Evolutionary conservation across 1,140 invertebrate genomes (phyloP).

Genomic region (Neotoxoptera formosana): DNA sequence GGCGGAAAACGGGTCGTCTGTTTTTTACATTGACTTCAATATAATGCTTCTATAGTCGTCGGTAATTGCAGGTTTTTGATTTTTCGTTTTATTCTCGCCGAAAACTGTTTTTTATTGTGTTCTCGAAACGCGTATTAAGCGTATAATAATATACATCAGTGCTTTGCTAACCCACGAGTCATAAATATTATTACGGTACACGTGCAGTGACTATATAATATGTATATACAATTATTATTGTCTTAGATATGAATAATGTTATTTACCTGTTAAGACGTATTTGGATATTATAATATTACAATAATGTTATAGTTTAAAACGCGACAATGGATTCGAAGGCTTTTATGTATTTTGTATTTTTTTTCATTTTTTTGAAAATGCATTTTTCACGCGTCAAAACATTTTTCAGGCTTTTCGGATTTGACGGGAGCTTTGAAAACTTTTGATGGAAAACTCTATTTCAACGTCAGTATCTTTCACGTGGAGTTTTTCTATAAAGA

Average conservation of each 20-base stretch:
- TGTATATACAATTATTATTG: no score
- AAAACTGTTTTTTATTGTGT: background rate
- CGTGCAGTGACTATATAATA: background rate
- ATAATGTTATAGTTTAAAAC: background rate
- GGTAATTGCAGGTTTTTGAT: background rate
- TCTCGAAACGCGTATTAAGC: background rate
- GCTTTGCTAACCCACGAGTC: background rate
- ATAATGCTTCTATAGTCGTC: background rate
- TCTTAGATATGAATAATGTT: no score
- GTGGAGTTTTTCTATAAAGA: slow-evolving; percentile 35
- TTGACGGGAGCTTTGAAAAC: slow-evolving; percentile 53
- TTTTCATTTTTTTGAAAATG: background rate
- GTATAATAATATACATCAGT: background rate
- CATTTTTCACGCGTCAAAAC: slow-evolving; percentile 48
- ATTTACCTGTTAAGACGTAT: background rate
- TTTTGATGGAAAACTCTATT: slow-evolving; percentile 54
- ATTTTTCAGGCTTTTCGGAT: slow-evolving; percentile 50
- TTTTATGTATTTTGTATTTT: background rate
- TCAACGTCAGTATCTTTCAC: slow-evolving; percentile 20
- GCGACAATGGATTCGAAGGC: background rate
- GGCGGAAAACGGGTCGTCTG: no score
- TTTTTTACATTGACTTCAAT: background rate
- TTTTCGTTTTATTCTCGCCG: background rate
- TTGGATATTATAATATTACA: background rate
- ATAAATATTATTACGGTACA: background rate